Evolutionary conservation across 2,797 vertebrate genomes (phyloP).

Genomic region (Etheostoma nigrum): DNA sequence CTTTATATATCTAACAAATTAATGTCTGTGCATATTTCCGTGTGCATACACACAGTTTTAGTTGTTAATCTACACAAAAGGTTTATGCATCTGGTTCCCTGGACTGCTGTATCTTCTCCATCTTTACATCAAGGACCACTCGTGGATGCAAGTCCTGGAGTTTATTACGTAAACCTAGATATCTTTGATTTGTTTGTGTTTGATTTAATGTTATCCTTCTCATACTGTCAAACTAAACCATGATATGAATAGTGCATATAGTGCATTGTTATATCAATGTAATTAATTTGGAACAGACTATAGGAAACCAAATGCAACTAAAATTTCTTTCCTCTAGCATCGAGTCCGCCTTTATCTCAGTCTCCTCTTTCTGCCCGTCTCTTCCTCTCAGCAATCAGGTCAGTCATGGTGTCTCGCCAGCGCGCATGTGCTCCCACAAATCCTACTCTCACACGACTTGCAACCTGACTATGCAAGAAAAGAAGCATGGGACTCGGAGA

Average conservation of each 20-base stretch:
- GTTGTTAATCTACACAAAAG: neutral
- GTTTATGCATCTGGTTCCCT: neutral
- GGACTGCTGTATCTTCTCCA: neutral
- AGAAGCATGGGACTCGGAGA: conserved; percentile 48
- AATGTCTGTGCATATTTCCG: neutral
- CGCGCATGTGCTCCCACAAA: conserved; percentile 59
- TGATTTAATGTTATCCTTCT: neutral
- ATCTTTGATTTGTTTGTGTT: neutral
- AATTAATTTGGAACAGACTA: neutral
- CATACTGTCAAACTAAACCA: neutral
- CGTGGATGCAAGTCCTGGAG: neutral
- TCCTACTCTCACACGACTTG: conserved; percentile 63
- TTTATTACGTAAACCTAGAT: neutral
- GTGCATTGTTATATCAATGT: neutral
- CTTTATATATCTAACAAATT: neutral
- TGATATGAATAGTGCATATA: neutral
- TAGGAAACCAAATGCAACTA: neutral
- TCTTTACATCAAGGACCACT: neutral
- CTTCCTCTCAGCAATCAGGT: conserved; percentile 66
- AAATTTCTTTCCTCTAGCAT: conserved; percentile 1
- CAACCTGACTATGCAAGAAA: conserved; percentile 70
- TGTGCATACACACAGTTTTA: neutral
- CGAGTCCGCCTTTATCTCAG: conserved; percentile 9
- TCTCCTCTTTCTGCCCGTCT: conserved; percentile 30
- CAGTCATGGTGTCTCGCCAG: conserved; percentile 56